Evolutionary conservation across 2,797 vertebrate species (phyloP), one percentile per base, ranked within the genome.

Genomic region (Calcarius lapponicus): DNA sequence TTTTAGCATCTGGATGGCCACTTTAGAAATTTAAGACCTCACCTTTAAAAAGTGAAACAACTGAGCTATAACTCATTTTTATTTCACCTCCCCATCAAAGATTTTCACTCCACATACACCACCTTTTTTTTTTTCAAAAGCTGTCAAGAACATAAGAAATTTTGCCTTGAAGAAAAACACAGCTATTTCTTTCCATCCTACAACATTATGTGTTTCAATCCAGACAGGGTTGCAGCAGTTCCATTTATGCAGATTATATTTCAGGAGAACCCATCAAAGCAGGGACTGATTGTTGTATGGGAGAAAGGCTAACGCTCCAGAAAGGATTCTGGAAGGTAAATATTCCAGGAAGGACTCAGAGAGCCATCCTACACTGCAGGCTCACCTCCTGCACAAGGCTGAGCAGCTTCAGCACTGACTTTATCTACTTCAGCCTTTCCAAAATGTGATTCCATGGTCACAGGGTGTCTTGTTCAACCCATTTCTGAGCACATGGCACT

Each of bases 11-110:
- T 80, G 64, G 86, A 92, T 84, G 83, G 34, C 10, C 78, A 92
- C 64, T 88, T 66, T 2, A 75, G 65, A 91, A 95, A 93, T 94
- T 76, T 69, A 95, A 75, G 80, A 17, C 80, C 43, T 91, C 51
- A 17, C 57, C 64, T 92, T 90, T 51, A 57, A 50, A 93, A 92
- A 72, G 34, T 12, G 9, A 88, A 95, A 83, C 76, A 65, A 92
- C 65, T 65, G 57, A 90, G 57, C 65, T 69, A 32, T 86, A 84
- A 91, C 28, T 76, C 70, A 28, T 26, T 31, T 78, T 92, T 91
- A 74, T 92, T 85, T 53, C 18, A 54, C 31, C 57, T 82, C 73
- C 82, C 88, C 20, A 90, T 87, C 85, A 60, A 54, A 56, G 62
- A 43, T 24, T 90, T 65, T n/a, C 57, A 40, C 28, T 91, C 64